Conservation (phyloP, 2,113 vertebrate species). For the Ursus arctos region DNA sequence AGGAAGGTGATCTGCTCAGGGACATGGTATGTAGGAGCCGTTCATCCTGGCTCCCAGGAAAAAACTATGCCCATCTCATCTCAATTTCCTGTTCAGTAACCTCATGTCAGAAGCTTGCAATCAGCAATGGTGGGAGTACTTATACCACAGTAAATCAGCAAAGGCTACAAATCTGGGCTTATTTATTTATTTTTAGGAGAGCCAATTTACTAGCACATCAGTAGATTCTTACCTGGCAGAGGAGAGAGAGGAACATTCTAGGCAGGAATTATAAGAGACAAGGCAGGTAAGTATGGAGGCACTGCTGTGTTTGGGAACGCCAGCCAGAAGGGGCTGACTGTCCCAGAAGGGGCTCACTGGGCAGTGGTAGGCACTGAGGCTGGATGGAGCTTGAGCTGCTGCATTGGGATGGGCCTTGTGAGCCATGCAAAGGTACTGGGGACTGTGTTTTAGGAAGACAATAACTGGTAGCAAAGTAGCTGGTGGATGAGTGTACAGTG, state of each 20-base stretch:
- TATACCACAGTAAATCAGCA: neutral
- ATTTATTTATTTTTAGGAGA: neutral
- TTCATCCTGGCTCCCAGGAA: neutral
- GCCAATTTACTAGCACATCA: neutral
- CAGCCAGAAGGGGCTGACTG: neutral
- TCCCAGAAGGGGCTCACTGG: neutral
- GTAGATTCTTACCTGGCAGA: neutral
- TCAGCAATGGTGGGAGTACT: neutral
- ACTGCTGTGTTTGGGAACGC: neutral
- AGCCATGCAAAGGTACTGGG: neutral
- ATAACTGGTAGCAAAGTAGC: neutral
- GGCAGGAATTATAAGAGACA: neutral
- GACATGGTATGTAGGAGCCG: neutral
- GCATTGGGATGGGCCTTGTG: neutral
- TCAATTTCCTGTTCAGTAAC: neutral
- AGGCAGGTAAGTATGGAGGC: neutral
- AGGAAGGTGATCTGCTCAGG: neutral
- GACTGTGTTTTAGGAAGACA: neutral
- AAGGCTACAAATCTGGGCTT: neutral
- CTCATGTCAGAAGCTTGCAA: neutral
- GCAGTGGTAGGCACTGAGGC: neutral
- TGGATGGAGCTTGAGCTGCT: neutral
- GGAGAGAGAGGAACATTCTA: neutral
- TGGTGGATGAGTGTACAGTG: neutral
- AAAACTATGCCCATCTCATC: neutral